Evolutionary conservation across 1,140 invertebrate genomes (phyloP).

Genomic region (Gonioctena quinquepunctata): DNA sequence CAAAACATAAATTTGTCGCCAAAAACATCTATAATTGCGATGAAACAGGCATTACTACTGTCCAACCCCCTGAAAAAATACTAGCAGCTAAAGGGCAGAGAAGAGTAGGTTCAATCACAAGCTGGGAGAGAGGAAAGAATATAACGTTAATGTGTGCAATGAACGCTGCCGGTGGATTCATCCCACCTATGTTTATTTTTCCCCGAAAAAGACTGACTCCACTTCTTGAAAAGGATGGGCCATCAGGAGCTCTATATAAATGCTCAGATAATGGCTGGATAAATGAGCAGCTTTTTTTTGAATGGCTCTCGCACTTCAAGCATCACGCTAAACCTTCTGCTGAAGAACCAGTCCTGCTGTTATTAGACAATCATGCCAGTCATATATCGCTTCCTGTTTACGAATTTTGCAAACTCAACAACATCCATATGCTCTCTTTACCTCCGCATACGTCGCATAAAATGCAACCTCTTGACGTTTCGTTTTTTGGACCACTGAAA

Average conservation of each 20-base stretch:
- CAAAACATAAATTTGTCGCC: slow-evolving; percentile 15
- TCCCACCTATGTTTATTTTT: slow-evolving; percentile 31
- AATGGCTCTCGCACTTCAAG: slow-evolving; percentile 24
- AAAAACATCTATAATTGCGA: slow-evolving; percentile 18
- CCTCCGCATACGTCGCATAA: slow-evolving; percentile 35
- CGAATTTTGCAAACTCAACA: slow-evolving; percentile 39
- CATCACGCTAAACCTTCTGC: slow-evolving; percentile 32
- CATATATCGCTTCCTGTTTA: slow-evolving; percentile 29
- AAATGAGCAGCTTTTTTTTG: slow-evolving; percentile 26
- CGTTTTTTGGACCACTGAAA: slow-evolving; percentile 46
- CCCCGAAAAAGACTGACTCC: slow-evolving; percentile 28
- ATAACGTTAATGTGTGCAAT: slow-evolving; percentile 27
- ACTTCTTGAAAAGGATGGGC: slow-evolving; percentile 42
- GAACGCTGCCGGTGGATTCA: slow-evolving; percentile 24
- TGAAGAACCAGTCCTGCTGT: slow-evolving; percentile 37
- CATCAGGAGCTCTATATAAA: slow-evolving; percentile 38
- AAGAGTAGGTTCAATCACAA: slow-evolving; percentile 15
- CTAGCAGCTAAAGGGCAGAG: slow-evolving; percentile 18
- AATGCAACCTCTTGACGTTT: slow-evolving; percentile 52
- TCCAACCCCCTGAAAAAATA: slow-evolving; percentile 14
- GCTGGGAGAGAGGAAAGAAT: slow-evolving; percentile 25
- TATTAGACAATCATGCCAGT: slow-evolving; percentile 44
- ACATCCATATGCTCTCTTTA: slow-evolving; percentile 35
- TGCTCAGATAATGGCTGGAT: slow-evolving; percentile 50
- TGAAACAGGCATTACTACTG: slow-evolving; percentile 21